phyloP scores from a whole-genome alignment of 2,888 invertebrate species.

The Alitta virens region DNA sequence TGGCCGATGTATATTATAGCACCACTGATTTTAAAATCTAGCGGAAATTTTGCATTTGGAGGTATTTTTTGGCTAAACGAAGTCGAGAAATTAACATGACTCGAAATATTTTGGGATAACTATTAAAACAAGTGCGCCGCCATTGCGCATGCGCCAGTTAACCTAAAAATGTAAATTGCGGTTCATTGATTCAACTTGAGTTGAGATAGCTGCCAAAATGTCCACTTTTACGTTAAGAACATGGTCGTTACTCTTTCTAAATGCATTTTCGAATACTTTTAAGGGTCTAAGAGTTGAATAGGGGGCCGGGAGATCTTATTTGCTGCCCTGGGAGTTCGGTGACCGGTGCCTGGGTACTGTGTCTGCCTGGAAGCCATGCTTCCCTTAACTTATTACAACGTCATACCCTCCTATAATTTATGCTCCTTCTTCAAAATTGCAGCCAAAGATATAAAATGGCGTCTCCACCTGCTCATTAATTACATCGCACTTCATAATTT shows the following conservation, averaged over 20 bases:
- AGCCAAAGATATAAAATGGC: no score
- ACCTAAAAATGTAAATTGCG: conserved; percentile 2
- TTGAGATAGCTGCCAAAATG: background rate
- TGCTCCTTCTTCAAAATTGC: no score
- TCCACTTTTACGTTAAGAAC: background rate
- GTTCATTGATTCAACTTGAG: background rate
- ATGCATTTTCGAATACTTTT: background rate
- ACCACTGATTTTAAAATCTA: background rate
- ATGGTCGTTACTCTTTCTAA: background rate
- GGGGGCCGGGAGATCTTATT: background rate
- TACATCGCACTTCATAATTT: no score
- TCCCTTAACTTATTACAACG: no score
- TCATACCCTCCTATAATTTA: no score
- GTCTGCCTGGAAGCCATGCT: no score
- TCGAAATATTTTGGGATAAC: conserved; percentile 17
- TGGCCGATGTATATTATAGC: background rate
- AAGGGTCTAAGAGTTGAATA: background rate
- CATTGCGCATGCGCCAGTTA: conserved; percentile 14
- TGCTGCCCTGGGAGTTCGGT: no score
- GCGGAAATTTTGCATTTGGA: background rate
- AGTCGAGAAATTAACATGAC: no score
- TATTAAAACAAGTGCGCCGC: conserved; percentile 10
- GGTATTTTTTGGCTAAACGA: no score
- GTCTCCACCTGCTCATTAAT: no score
- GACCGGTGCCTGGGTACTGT: no score